Evolutionary conservation across 2,113 vertebrate species (phyloP).

Genomic region (Chaetura pelagica): DNA sequence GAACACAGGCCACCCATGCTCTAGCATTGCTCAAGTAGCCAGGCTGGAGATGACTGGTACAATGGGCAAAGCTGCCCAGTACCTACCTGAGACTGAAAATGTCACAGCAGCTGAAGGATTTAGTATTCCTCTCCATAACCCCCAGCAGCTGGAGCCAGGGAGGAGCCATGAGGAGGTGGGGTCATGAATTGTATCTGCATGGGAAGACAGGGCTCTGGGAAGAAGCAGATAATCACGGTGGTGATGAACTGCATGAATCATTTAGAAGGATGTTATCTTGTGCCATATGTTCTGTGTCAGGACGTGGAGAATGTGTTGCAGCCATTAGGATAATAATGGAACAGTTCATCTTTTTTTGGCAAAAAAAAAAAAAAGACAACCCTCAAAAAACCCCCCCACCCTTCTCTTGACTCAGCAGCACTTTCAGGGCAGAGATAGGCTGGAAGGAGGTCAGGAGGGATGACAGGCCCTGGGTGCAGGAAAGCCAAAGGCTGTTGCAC

Average conservation of each 20-base stretch:
- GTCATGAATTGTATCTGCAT: not conserved
- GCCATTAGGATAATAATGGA: constrained; percentile 35
- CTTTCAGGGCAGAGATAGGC: not conserved
- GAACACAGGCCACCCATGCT: not conserved
- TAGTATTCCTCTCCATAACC: not conserved
- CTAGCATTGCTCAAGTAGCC: not conserved
- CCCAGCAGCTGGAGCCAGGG: not conserved
- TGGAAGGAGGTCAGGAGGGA: not conserved
- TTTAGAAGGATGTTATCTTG: constrained; percentile 27
- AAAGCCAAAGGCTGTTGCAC: not conserved
- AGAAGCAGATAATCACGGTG: not conserved
- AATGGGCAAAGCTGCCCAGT: not conserved
- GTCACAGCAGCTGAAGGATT: not conserved
- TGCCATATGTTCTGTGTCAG: constrained; percentile 24
- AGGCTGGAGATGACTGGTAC: fast-evolving
- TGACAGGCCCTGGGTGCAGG: not conserved
- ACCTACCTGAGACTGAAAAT: not conserved
- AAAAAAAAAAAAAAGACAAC: not conserved
- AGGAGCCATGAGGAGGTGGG: not conserved
- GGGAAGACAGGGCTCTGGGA: not conserved
- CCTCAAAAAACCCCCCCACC: not conserved
- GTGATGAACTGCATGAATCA: constrained; percentile 49
- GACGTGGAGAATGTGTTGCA: not conserved
- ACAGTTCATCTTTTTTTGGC: not conserved
- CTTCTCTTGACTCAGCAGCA: not conserved